Base-by-base conservation (phyloP, 2,113 vertebrate species). In the Tauraco erythrolophus region DNA sequence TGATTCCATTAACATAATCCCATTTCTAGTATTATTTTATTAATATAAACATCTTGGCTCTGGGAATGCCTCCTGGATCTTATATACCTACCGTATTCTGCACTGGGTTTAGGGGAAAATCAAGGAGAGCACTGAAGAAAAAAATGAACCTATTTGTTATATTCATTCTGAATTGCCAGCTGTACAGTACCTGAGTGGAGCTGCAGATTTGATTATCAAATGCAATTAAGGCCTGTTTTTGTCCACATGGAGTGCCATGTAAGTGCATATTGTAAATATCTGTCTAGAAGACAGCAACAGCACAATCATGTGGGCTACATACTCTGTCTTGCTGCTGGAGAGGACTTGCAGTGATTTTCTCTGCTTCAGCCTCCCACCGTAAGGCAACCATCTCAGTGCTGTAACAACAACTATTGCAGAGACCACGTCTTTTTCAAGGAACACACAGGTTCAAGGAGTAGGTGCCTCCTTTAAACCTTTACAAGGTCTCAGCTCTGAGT, bases 1-100 rank as follows among this genome's bases (percentile, higher is more conserved):
- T 91, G 62, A 78, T 88, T 81, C 70, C 46, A 94, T 89, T 94
- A 93, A 65, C 53, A 60, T 94, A 88, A 96, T 88, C 87, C 61
- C 15, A 91, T 91, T 92, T 88, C 46, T 83, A 66, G 60, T 75
- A 94, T 88, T 88, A 85, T 95, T 94, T 91, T 91, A 94, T 94
- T 96, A 94, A 87, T 92, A 95, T 66, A 94, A 93, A 72, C 35
- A 70, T 78, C 71, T 79, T 88, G 54, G 48, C 64, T 95, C 69
- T 81, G 78, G 62, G 66, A 92, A 76, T 83, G 78, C 28, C 46
- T 88, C 14, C 62, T 57, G 64, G 68, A 87, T 91, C 80, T 61
- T 81, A 60, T 74, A 81, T 87, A 84, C 43, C 19, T 51, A 39
- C 46, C 48, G 10, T 78, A 89, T 81, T 92, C 93, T 87, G 41